Percentiles rank a stretch among this genome's conserved stretches.
phyloP scores from a whole-genome alignment of 2,888 invertebrate genomes.

The Vanessa cardui region DNA sequence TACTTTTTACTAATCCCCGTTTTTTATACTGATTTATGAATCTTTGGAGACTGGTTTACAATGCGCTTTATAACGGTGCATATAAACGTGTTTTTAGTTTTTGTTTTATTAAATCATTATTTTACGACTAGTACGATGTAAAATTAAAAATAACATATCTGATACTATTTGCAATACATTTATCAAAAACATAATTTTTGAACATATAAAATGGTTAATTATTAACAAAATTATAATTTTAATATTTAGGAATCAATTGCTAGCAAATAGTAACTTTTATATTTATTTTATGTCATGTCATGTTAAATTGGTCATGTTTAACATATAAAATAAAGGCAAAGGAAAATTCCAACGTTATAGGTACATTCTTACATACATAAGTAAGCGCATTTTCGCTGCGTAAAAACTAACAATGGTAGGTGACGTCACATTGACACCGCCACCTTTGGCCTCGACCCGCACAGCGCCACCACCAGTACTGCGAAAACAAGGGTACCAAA shows the following conservation, averaged over 20 bases:
- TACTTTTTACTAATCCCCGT: neutral
- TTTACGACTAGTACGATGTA: no score
- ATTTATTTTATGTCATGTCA: no score
- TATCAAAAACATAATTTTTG: no score
- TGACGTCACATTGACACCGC: conserved; percentile 40
- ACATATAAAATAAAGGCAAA: neutral
- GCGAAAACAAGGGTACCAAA: conserved; percentile 35
- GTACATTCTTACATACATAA: conserved; percentile 16
- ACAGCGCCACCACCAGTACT: conserved; percentile 16
- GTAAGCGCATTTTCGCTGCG: conserved; percentile 33
- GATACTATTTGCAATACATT: no score
- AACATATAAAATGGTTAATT: no score
- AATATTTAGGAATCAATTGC: no score
- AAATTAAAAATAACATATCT: no score
- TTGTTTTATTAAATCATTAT: no score
- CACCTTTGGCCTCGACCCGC: conserved; percentile 44
- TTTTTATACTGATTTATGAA: conserved; percentile 12
- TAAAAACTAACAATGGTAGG: conserved; percentile 38
- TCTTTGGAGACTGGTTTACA: neutral
- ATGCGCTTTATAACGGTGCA: neutral
- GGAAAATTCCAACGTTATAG: neutral
- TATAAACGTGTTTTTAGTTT: neutral
- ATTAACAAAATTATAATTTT: no score
- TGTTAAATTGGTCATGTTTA: no score
- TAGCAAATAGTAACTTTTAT: no score